Evolutionary conservation across 2,113 vertebrate genomes (phyloP), one percentile per base, ranked within the genome.

Genomic region (Paralichthys olivaceus): DNA sequence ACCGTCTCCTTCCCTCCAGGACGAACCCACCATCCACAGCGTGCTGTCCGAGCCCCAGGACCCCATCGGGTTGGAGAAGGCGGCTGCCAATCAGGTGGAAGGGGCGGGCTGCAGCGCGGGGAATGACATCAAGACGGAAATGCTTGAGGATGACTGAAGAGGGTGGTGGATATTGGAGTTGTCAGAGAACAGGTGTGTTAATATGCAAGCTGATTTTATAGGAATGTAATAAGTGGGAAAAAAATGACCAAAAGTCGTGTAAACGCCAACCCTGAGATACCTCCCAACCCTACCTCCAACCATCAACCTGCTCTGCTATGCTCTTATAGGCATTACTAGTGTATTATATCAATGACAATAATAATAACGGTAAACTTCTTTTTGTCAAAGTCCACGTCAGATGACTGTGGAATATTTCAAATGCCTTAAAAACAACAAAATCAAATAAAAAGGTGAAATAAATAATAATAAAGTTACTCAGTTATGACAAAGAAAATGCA

Each of bases 41-140:
- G 73, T 7, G 56, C 83, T 87, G 63, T 72, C 86, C 0, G 97
- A 98, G 90, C 93, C 97, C 88, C 98, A 98, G 86, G 97, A 99
- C 88, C 95, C 96, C 75, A 96, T 96, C 89, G 95, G 93, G 14
- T 94, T 97, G 94, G 97, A 97, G 93, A 99, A 98, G 96, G 95
- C 92, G 9, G 94, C 95, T 0, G 95, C 95, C 89, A 93, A 93
- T 88, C 96, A 96, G 94, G 91, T 2, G 28, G 85, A 68, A 0
- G 83, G 54, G 17, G 78, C 69, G 1, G 80, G 68, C 22, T 63
- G 81, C 88, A 55, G 80, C 9, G 17, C 69, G 47, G 89, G 75
- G 13, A 85, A 59, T 15, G 95, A 97, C 89, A 97, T 99, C 95
- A 99, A 99, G 96, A 97, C 96, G 90, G 98, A 99, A 93, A 96